These are phyloP conservation scores for Leiothrix lutea DNA, from an alignment of 2,113 vertebrate genomes.

Conservation along the genomic window DNA sequence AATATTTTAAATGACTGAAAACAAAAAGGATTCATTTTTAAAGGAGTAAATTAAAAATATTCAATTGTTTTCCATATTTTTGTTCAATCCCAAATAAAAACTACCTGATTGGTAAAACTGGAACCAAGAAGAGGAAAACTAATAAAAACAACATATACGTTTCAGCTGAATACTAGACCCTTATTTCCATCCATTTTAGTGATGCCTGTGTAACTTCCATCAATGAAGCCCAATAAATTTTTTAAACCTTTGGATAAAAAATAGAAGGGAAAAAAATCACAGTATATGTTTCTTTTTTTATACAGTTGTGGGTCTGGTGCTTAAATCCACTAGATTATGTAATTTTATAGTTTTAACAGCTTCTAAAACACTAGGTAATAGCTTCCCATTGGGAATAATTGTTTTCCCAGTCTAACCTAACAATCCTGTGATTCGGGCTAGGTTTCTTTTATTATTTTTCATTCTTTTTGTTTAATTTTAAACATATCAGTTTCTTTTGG, in stretches of 20 bases:
- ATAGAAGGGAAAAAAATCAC: not conserved
- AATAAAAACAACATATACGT: not conserved
- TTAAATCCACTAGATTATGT: not conserved
- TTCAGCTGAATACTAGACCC: not conserved
- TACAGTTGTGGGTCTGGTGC: not conserved
- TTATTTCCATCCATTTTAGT: not conserved
- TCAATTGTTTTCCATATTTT: not conserved
- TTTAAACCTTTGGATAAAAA: not conserved
- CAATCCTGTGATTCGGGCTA: not conserved
- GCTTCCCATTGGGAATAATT: not conserved
- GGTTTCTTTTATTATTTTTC: not conserved
- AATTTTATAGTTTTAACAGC: not conserved
- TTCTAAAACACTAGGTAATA: not conserved
- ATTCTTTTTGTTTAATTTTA: not conserved
- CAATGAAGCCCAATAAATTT: not conserved
- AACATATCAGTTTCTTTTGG: not conserved
- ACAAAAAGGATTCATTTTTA: not conserved
- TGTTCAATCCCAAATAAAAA: not conserved
- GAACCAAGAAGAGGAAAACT: not conserved
- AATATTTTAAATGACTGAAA: not conserved
- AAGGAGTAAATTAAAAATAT: not conserved
- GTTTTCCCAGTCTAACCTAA: not conserved
- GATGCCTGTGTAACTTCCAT: not conserved
- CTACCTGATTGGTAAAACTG: not conserved
- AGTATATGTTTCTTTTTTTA: not conserved